These are phyloP conservation scores for Mechanitis messenoides DNA, from an alignment of 2,888 invertebrate genomes.

Conservation along the genomic window DNA sequence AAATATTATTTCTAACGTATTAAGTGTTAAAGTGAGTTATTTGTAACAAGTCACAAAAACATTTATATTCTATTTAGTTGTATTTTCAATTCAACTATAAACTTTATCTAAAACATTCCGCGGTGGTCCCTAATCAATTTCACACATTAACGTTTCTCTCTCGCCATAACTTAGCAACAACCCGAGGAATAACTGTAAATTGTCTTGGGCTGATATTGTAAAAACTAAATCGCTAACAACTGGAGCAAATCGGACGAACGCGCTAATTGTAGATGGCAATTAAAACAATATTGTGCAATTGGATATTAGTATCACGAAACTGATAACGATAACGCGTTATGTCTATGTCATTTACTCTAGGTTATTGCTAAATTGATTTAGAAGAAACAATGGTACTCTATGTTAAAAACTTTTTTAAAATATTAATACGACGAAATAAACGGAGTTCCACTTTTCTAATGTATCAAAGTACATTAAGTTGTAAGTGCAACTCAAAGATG, in stretches of 20 bases:
- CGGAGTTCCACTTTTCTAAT: too few relatives aligned
- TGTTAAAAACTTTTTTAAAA: too few relatives aligned
- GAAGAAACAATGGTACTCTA: not conserved
- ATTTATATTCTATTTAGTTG: too few relatives aligned
- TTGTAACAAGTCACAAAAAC: too few relatives aligned
- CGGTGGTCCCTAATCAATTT: slow-evolving; percentile 35
- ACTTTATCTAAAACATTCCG: slow-evolving; percentile 7
- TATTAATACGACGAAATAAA: too few relatives aligned
- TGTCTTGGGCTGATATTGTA: slow-evolving; percentile 56
- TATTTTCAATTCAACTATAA: too few relatives aligned
- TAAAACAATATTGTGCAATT: slow-evolving; percentile 68
- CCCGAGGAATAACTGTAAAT: slow-evolving; percentile 61
- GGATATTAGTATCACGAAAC: slow-evolving; percentile 49
- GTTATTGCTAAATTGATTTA: not conserved
- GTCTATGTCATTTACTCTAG: slow-evolving; percentile 6
- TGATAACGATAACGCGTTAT: slow-evolving; percentile 16
- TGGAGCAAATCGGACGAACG: slow-evolving; percentile 71
- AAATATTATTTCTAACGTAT: too few relatives aligned
- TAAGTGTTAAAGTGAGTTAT: too few relatives aligned
- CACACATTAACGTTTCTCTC: slow-evolving; percentile 51
- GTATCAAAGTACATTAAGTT: too few relatives aligned
- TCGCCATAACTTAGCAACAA: slow-evolving; percentile 57
- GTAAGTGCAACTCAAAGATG: too few relatives aligned
- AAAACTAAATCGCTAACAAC: slow-evolving; percentile 73
- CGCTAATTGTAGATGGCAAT: slow-evolving; percentile 62